phyloP scores from a whole-genome alignment of 2,797 vertebrate species.

The Acanthopagrus latus region DNA sequence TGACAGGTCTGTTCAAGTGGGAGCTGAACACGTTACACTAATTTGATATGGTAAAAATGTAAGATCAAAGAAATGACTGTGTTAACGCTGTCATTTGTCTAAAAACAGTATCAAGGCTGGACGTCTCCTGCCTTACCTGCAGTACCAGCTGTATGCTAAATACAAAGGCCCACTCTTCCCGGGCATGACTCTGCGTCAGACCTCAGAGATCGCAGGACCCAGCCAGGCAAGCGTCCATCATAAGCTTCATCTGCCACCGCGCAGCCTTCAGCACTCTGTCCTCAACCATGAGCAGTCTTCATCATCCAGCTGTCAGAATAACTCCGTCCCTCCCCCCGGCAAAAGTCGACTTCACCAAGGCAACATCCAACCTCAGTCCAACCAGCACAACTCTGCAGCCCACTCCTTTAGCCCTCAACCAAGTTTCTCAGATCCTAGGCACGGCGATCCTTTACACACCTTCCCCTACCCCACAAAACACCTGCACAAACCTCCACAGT shows the following conservation, averaged over 20 bases:
- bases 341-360: slow-evolving; percentile 36
- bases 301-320: slow-evolving; percentile 44
- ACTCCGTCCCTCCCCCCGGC: slow-evolving; percentile 35
- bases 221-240: slow-evolving; percentile 74
- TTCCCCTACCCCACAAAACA: slow-evolving; percentile 46
- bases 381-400: slow-evolving; percentile 45
- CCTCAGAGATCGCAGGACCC: slow-evolving; percentile 84
- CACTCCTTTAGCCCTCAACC: slow-evolving; percentile 26
- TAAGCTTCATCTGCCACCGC: slow-evolving; percentile 56
- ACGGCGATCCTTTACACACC: slow-evolving; percentile 39
- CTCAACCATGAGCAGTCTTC: slow-evolving; percentile 37
- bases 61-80: not conserved
- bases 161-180: slow-evolving; percentile 92
- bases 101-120: slow-evolving; percentile 93
- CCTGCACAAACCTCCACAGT: slow-evolving; percentile 31
- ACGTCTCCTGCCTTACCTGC: slow-evolving; percentile 90
- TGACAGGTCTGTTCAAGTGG: slow-evolving; percentile 89
- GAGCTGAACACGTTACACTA: not conserved
- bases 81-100: slow-evolving; percentile 38
- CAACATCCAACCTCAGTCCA: slow-evolving; percentile 55
- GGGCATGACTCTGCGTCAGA: slow-evolving; percentile 63
- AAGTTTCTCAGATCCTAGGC: slow-evolving; percentile 44
- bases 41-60: no score
- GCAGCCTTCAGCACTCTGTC: slow-evolving; percentile 43
- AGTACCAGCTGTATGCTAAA: slow-evolving; percentile 96